A percentile compares a stretch with the other conserved stretches of the same genome.
These are phyloP conservation scores for Parthenolecanium corni DNA, from an alignment of 2,888 invertebrate genomes.

Conservation along the genomic window DNA sequence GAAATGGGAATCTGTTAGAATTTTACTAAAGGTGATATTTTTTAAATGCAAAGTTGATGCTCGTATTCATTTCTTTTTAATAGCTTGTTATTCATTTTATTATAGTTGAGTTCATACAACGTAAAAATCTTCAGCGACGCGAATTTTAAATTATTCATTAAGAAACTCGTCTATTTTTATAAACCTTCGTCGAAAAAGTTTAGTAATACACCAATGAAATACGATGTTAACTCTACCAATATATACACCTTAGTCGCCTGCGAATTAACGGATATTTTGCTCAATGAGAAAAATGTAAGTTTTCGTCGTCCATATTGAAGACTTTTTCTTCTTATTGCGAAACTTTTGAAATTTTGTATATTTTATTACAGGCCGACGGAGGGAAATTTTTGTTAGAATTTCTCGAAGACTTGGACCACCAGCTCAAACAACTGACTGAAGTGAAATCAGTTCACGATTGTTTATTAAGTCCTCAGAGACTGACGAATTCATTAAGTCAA, in stretches of 20 bases:
- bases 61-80: background rate
- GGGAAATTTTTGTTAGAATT: constrained; percentile 45
- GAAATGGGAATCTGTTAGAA: constrained; percentile 86
- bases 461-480: constrained; percentile 74
- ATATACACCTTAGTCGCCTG: constrained; percentile 41
- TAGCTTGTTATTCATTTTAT: constrained; percentile 7
- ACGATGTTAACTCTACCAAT: constrained; percentile 37
- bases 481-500: constrained; percentile 81
- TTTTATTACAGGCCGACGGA: constrained; percentile 18
- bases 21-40: constrained; percentile 52
- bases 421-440: constrained; percentile 58
- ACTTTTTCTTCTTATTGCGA: background rate
- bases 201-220: constrained; percentile 64
- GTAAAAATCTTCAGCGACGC: constrained; percentile 53
- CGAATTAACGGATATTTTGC: constrained; percentile 62
- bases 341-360: constrained; percentile 55
- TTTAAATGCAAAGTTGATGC: background rate
- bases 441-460: constrained; percentile 72
- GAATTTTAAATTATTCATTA: constrained; percentile 54
- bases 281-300: constrained; percentile 52
- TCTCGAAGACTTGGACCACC: constrained; percentile 64
- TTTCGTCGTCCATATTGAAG: background rate
- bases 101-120: constrained; percentile 43
- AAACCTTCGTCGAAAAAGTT: constrained; percentile 79
- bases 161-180: constrained; percentile 69